These are phyloP conservation scores for Drosophila nigrodunni DNA, from an alignment of 1,140 invertebrate species.

Conservation along the genomic window DNA sequence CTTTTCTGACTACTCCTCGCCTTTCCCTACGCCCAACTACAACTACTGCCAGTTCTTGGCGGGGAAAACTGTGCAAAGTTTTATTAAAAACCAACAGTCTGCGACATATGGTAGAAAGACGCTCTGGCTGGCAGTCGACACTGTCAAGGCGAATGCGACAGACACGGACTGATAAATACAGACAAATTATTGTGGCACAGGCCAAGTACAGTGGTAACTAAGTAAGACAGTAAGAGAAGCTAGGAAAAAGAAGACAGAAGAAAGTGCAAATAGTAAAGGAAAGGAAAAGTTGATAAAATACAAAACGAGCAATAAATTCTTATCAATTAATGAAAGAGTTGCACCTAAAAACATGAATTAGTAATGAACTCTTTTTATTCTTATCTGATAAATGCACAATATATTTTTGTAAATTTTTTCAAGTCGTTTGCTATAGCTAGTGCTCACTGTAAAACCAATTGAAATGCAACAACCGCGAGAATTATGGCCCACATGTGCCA, in stretches of 20 bases:
- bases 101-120: slow-evolving; percentile 53
- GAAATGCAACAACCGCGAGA: slow-evolving; percentile 61
- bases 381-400: no score
- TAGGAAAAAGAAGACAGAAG: background rate
- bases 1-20: slow-evolving; percentile 29
- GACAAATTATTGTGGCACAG: slow-evolving; percentile 60
- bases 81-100: slow-evolving; percentile 79
- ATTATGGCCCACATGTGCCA: slow-evolving; percentile 67
- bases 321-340: no score
- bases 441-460: slow-evolving; percentile 41
- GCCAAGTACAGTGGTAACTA: slow-evolving; percentile 30
- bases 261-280: background rate
- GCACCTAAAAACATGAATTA: no score
- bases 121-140: slow-evolving; percentile 19
- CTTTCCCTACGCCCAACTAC: background rate
- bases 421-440: slow-evolving; percentile 8
- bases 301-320: no score
- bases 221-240: background rate
- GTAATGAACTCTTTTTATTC: no score
- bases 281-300: no score
- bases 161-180: slow-evolving; percentile 69
- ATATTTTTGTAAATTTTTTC: background rate
- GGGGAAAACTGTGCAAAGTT: slow-evolving; percentile 58
- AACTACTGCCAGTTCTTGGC: slow-evolving; percentile 39
- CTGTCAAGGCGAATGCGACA: slow-evolving; percentile 47